Percentiles rank a stretch among this genome's conserved stretches.
phyloP scores from a whole-genome alignment of 2,888 invertebrate genomes.

The Aethes cnicana region DNA sequence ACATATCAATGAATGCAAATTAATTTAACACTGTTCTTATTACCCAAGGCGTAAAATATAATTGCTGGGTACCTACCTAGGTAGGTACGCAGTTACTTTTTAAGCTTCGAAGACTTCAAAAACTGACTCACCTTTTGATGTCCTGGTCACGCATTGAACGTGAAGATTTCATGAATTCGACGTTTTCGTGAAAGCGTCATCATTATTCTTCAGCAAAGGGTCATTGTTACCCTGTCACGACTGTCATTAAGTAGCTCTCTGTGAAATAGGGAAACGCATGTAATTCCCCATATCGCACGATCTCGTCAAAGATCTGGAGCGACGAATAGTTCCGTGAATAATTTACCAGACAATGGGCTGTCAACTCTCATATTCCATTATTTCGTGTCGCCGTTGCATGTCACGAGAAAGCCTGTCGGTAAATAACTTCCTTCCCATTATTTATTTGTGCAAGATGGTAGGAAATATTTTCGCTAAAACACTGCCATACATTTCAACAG shows the following conservation, averaged over 20 bases:
- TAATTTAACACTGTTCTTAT: slow-evolving; percentile 68
- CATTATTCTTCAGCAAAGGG: slow-evolving; percentile 52
- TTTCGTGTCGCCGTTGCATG: slow-evolving; percentile 46
- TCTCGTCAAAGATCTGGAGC: slow-evolving; percentile 70
- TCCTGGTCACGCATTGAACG: slow-evolving; percentile 15
- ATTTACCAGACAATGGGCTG: slow-evolving; percentile 75
- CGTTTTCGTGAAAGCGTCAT: slow-evolving; percentile 38
- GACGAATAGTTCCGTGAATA: slow-evolving; percentile 76
- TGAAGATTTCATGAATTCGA: slow-evolving; percentile 22
- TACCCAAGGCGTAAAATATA: slow-evolving; percentile 49
- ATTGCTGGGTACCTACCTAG: too few relatives aligned
- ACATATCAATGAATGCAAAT: slow-evolving; percentile 57
- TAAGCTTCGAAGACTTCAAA: slow-evolving; percentile 18
- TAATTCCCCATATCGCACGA: slow-evolving; percentile 73
- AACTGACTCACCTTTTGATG: neutral
- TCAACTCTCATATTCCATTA: slow-evolving; percentile 66
- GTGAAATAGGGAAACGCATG: slow-evolving; percentile 67
- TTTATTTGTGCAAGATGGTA: slow-evolving; percentile 24
- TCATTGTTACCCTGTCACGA: slow-evolving; percentile 64
- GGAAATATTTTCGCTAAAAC: slow-evolving; percentile 17
- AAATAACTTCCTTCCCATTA: slow-evolving; percentile 32
- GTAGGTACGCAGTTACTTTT: slow-evolving; percentile 13
- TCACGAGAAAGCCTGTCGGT: slow-evolving; percentile 53
- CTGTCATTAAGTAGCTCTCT: slow-evolving; percentile 67
- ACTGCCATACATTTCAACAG: slow-evolving; percentile 1